phyloP scores from a whole-genome alignment of 2,797 vertebrate species.

The Prionace glauca region DNA sequence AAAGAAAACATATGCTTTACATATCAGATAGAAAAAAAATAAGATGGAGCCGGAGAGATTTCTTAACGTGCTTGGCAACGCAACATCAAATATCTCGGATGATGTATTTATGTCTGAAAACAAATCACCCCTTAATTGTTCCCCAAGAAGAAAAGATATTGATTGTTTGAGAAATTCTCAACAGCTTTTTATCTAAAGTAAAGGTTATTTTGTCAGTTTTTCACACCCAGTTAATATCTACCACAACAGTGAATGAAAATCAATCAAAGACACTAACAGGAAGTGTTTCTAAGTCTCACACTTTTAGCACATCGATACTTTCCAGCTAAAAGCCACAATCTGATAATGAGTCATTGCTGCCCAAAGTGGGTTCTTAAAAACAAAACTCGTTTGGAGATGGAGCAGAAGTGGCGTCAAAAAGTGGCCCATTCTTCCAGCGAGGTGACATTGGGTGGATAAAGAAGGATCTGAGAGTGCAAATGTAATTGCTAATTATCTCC shows the following conservation, averaged over 20 bases:
- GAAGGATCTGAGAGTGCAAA: not conserved
- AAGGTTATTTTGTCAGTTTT: not conserved
- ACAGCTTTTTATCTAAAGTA: not conserved
- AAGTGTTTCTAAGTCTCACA: not conserved
- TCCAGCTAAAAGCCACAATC: not conserved
- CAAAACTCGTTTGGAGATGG: not conserved
- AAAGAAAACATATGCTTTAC: not conserved
- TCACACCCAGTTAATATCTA: not conserved
- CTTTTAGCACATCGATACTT: not conserved
- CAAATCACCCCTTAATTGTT: not conserved
- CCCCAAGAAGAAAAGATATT: not conserved
- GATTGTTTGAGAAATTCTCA: not conserved
- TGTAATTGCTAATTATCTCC: not conserved
- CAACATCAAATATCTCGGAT: not conserved
- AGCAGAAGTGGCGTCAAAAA: not conserved
- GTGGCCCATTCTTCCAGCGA: not conserved
- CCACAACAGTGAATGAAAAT: not conserved
- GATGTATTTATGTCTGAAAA: slow-evolving; percentile 11
- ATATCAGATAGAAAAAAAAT: not conserved
- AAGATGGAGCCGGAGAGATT: not conserved
- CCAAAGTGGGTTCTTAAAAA: not conserved
- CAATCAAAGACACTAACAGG: not conserved
- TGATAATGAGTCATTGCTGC: not conserved
- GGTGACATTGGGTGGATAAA: not conserved
- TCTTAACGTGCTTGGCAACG: not conserved